Percentiles rank a stretch among this genome's conserved stretches.
These are phyloP conservation scores for Labia minor DNA, from an alignment of 2,888 invertebrate genomes.

Conservation along the genomic window DNA sequence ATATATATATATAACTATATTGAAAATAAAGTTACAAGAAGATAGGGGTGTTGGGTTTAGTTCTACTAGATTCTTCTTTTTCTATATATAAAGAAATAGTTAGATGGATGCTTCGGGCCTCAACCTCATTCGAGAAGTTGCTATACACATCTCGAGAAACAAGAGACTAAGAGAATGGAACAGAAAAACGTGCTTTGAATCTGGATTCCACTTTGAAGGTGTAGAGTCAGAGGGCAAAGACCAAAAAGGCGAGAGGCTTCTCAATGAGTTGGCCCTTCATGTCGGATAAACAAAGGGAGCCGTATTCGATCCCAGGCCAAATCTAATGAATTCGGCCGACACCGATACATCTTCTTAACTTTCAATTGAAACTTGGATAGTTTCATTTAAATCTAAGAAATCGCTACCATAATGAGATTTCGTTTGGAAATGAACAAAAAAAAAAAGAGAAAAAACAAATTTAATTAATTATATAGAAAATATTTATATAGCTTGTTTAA, in stretches of 20 bases:
- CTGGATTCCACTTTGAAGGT: neutral
- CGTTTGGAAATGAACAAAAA: too few species aligned
- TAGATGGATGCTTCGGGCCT: neutral
- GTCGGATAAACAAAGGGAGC: neutral
- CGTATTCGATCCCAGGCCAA: neutral
- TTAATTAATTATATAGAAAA: too few species aligned
- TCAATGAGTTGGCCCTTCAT: neutral
- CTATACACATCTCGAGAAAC: conserved; percentile 7
- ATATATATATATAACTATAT: too few species aligned
- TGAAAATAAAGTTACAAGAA: too few species aligned
- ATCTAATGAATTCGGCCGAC: neutral
- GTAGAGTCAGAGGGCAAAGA: neutral
- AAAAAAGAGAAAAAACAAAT: too few species aligned
- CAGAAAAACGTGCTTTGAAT: conserved; percentile 13
- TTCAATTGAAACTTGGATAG: neutral
- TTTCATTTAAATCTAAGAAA: too few species aligned
- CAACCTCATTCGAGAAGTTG: neutral
- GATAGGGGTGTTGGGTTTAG: too few species aligned
- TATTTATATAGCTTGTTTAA: too few species aligned
- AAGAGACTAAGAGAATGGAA: conserved; percentile 2
- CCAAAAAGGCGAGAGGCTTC: conserved; percentile 5
- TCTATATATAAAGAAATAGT: neutral
- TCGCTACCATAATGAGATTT: too few species aligned
- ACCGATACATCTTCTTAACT: neutral
- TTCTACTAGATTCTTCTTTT: too few species aligned